Conservation (phyloP, 2,113 vertebrate species). For the Protomyctophum bolini region DNA sequence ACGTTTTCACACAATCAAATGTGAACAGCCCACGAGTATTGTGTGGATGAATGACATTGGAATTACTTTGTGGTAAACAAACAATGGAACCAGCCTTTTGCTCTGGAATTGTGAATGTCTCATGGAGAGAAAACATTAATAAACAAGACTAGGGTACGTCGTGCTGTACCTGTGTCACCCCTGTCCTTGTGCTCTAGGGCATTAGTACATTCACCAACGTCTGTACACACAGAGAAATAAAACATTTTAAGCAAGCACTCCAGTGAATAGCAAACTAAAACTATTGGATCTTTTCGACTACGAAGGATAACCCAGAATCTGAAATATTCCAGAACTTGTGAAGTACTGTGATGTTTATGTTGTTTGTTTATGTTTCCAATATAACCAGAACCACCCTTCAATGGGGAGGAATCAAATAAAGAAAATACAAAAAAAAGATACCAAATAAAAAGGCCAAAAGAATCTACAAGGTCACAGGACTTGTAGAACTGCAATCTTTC, state of each 20-base stretch:
- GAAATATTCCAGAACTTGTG: no score
- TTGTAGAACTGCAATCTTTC: no score
- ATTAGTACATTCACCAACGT: constrained; percentile 71
- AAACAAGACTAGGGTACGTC: not conserved
- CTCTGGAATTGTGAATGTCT: constrained; percentile 24
- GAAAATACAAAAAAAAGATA: not conserved
- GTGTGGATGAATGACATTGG: constrained; percentile 29
- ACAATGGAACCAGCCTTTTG: not conserved
- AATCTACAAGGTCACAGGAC: no score
- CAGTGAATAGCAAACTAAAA: constrained; percentile 33
- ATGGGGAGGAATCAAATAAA: no score
- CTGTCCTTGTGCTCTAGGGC: constrained; percentile 66
- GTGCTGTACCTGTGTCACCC: constrained; percentile 43
- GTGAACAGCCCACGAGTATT: constrained; percentile 41
- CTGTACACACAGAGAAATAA: constrained; percentile 47
- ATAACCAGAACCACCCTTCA: no score
- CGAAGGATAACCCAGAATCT: no score
- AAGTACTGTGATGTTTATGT: constrained; percentile 26
- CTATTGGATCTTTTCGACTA: not conserved
- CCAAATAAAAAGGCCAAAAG: not conserved
- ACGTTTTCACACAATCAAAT: constrained; percentile 39
- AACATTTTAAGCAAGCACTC: constrained; percentile 39
- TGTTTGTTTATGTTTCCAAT: not conserved
- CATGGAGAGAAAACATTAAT: constrained; percentile 6
- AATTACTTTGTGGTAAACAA: constrained; percentile 22